phyloP scores from a whole-genome alignment of 2,113 vertebrate genomes.

The Callocephalon fimbriatum region DNA sequence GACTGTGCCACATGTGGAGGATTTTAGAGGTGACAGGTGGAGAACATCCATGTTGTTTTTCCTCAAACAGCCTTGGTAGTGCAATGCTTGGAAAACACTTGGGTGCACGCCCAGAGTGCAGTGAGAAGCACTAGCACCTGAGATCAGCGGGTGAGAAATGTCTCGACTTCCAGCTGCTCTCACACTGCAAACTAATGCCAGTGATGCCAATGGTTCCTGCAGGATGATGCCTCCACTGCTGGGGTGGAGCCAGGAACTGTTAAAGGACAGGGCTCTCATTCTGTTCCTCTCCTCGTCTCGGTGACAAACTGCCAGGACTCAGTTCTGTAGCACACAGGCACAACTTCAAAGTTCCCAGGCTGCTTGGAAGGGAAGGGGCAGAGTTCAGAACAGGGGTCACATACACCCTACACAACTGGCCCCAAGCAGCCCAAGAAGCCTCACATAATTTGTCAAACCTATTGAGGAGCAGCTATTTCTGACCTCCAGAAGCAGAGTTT shows the following conservation, averaged over 20 bases:
- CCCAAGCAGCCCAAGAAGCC: not conserved
- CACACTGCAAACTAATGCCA: rapidly evolving
- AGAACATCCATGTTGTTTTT: not conserved
- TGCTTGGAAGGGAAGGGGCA: not conserved
- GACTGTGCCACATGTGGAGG: not conserved
- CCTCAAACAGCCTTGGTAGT: not conserved
- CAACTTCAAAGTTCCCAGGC: not conserved
- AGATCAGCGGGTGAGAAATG: rapidly evolving
- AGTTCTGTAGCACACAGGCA: not conserved
- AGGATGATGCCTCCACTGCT: not conserved
- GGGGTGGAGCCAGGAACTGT: rapidly evolving
- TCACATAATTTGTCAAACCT: not conserved
- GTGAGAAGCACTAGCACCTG: not conserved
- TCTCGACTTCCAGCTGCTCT: not conserved
- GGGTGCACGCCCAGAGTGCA: rapidly evolving
- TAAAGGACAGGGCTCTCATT: not conserved
- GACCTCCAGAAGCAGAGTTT: constrained; percentile 27
- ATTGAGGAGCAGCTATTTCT: not conserved
- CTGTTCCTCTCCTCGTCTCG: not conserved
- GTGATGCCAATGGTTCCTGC: rapidly evolving
- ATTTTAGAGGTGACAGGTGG: not conserved
- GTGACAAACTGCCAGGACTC: not conserved
- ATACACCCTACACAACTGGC: not conserved
- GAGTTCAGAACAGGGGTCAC: not conserved
- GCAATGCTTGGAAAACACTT: rapidly evolving